Base-by-base conservation (phyloP, 2,797 vertebrate species). In the Microctenopoma steveboyesi region DNA sequence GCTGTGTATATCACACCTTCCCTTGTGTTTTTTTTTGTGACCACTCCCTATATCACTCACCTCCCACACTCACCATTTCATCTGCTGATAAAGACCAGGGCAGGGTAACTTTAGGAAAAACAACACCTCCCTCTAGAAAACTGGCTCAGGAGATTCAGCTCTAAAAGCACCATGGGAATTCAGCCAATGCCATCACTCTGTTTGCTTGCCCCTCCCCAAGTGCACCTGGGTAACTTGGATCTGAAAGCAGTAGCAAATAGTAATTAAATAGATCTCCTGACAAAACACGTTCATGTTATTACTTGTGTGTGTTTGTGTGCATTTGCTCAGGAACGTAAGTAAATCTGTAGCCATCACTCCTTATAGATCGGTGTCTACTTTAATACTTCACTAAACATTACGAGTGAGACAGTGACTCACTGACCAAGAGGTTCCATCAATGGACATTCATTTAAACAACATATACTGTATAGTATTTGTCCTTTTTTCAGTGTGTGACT, bases 221-320 rank as follows among this genome's bases (percentile, higher is more conserved):
- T 89, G 88, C 80, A 89, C 63, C 69, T 85, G 88, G 78, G 84
- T 89, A 87, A 83, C 89, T 91, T 86, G 79, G 89, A 88, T 79
- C 82, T 90, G 86, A 92, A 91, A 92, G 87, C 85, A 85, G 79
- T 42, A 42, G 40, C 40, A 15, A 22, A 42, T 15, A 84, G 92
- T 93, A 91, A 94, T 94, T 92, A 93, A 91, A 90, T 89, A 88
- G 91, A 84, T 81, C 78, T 88, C 85, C 88, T 51, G 62, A 90
- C 85, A 85, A 87, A 81, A 84, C 74, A 71, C 78, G 70, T 82
- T 83, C 82, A 66, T 87, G 79, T 77, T 76, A 65, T 64, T 76
- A 33, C 78, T 67, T 76, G 66, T 73, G 58, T 52, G 48, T 61
- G 65, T 64, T 42, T 55, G 61, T 22, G 39, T 22, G 14, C 66